These are phyloP conservation scores for Dioctria linearis DNA, from an alignment of 2,888 invertebrate genomes.

Conservation along the genomic window DNA sequence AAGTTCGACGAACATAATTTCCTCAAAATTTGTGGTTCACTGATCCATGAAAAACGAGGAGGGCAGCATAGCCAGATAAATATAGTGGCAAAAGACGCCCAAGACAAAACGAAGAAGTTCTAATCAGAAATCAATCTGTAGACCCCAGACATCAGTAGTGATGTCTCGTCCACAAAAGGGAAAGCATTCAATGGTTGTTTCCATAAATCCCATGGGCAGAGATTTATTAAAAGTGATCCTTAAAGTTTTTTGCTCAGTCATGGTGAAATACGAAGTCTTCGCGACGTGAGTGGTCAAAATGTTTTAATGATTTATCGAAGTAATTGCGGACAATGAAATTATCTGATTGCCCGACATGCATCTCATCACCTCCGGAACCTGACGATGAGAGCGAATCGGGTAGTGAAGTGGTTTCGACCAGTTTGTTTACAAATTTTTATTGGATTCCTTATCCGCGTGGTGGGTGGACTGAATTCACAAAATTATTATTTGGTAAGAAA, in stretches of 20 bases:
- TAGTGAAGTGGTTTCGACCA: conserved; percentile 16
- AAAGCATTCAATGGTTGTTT: not conserved
- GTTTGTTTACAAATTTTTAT: conserved; percentile 50
- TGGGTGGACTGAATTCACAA: conserved; percentile 53
- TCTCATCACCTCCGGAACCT: conserved; percentile 58
- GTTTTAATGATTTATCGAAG: conserved; percentile 21
- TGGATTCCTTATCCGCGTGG: conserved; percentile 34
- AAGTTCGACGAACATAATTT: conserved; percentile 48
- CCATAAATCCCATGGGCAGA: conserved; percentile 1
- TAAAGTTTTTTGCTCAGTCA: conserved; percentile 18
- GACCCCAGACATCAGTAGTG: conserved; percentile 45
- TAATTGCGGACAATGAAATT: conserved; percentile 57
- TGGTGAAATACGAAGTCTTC: conserved; percentile 21
- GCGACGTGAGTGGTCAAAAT: conserved; percentile 28
- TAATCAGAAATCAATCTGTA: conserved; percentile 47
- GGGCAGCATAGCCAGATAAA: conserved; percentile 11
- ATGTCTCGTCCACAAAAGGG: conserved; percentile 52
- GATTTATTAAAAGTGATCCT: conserved; percentile 44
- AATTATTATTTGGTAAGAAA: conserved; percentile 52
- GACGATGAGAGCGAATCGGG: conserved; percentile 43
- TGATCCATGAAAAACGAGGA: conserved; percentile 50
- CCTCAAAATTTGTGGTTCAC: conserved; percentile 54
- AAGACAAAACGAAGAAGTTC: conserved; percentile 8
- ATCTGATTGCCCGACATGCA: conserved; percentile 60
- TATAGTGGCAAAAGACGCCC: conserved; percentile 11